A percentile compares a stretch with the other conserved stretches of the same genome.
These are phyloP conservation scores for Diorhabda sublineata DNA, from an alignment of 1,140 invertebrate genomes.

Conservation along the genomic window DNA sequence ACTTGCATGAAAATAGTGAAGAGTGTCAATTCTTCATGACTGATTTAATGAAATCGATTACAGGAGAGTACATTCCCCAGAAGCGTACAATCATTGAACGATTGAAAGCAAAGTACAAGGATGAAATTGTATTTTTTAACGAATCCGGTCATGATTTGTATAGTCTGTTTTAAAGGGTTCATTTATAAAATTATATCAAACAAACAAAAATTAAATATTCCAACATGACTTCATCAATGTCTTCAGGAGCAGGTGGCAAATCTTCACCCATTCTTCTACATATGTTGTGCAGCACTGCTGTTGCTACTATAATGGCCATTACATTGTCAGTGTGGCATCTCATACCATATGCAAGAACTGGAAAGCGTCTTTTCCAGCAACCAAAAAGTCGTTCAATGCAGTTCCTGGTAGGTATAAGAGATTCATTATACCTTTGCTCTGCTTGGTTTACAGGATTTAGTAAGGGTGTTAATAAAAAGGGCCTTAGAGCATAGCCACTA, in stretches of 20 bases:
- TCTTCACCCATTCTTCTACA: conserved; percentile 5
- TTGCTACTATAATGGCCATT: conserved; percentile 41
- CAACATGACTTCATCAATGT: not conserved
- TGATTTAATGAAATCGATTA: conserved; percentile 9
- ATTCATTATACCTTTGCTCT: conserved; percentile 44
- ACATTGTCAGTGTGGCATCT: conserved; percentile 36
- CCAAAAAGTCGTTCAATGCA: conserved; percentile 46
- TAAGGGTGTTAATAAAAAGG: conserved; percentile 39
- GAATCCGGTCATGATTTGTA: too few relatives aligned
- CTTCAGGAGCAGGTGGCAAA: not conserved
- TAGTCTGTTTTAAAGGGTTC: too few relatives aligned
- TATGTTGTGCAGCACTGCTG: conserved; percentile 47
- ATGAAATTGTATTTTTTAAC: too few relatives aligned
- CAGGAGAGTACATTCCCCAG: not conserved
- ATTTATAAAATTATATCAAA: too few relatives aligned
- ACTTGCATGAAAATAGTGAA: not conserved
- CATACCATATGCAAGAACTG: conserved; percentile 38
- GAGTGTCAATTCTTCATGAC: conserved; percentile 4
- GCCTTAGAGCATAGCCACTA: conserved; percentile 36
- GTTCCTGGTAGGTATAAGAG: conserved; percentile 47
- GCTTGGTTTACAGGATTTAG: conserved; percentile 21
- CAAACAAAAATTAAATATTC: conserved; percentile 10
- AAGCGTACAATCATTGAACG: conserved; percentile 3
- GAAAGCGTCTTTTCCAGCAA: conserved; percentile 46
- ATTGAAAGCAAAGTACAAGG: not conserved